Base-by-base conservation (phyloP, 2,113 vertebrate species). In the Petrocephalus zakoni region DNA sequence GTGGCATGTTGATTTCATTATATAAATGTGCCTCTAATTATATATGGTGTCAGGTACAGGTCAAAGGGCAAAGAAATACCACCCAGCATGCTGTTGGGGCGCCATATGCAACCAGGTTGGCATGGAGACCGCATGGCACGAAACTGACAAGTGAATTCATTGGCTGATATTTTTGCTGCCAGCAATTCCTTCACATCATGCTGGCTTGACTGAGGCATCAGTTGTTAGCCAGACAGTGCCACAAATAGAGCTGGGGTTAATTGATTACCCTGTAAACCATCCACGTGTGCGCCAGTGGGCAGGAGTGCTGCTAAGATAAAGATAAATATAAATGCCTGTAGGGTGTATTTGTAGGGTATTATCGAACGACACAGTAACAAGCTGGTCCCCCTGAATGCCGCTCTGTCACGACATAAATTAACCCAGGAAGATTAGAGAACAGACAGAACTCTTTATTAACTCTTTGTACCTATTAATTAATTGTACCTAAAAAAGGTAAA, bases 1-100 rank as follows among this genome's bases (percentile, higher is more conserved):
- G 81, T 49, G 47, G 37, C 81, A 83, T 49, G 78, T 49, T 47
- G 42, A 75, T 75, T 75, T 19, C 46, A 49, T 83, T 83, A 83
- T 22, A 83, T 49, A 83, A 83, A 83, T 49, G 81, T 83, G 4
- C 42, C 37, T 83, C 19, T 83, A 83, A 83, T 83, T 83, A 49
- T 42, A 83, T 83, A 83, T 42, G 37, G 8, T 49, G 46, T 83
- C 81, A 83, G 46, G 21, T 51, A 47, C 8, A 83, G 46, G 46
- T 47, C 25, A 47, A 42, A 83, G 37, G 37, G 81, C 46, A 47
- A 49, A 49, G 46, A 83, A 83, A 49, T 46, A 34, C 34, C 34
- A 78, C 34, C 29, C 72, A 78, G 22, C 21, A n/a, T 83, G 37
- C 21, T 25, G 22, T 25, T 68, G n/a, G 61, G 61, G 6, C n/a